Conservation (phyloP, 2,888 invertebrate species). For the Diachrysia chrysitis region DNA sequence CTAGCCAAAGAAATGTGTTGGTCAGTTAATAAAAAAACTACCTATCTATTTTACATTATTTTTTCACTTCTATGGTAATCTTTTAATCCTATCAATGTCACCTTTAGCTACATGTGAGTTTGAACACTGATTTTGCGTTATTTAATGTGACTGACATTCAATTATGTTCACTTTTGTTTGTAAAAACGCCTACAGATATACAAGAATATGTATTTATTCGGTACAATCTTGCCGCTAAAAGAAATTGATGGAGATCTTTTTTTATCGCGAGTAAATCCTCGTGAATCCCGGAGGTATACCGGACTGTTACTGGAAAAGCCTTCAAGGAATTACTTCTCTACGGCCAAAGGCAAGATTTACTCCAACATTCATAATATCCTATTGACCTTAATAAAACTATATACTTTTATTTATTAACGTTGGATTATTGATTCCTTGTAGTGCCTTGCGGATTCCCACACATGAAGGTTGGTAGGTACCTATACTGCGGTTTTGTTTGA, state of each 20-base stretch:
- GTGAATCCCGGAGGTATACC: constrained; percentile 1
- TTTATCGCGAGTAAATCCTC: constrained; percentile 4
- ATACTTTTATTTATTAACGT: neutral
- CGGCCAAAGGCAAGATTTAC: constrained; percentile 4
- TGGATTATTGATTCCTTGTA: neutral
- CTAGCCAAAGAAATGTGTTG: too few species aligned
- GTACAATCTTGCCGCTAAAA: neutral
- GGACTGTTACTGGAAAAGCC: constrained; percentile 1
- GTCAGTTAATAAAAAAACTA: constrained; percentile 25
- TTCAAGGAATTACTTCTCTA: constrained; percentile 4
- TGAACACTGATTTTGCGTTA: neutral
- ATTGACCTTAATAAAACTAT: constrained; percentile 1
- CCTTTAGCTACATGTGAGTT: constrained; percentile 15
- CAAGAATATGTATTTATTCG: neutral
- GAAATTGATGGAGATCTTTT: constrained; percentile 4
- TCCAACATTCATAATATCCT: constrained; percentile 1
- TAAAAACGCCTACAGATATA: neutral
- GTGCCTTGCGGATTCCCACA: neutral
- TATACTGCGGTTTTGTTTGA: neutral
- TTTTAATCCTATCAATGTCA: constrained; percentile 25
- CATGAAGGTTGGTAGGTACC: neutral
- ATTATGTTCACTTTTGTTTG: neutral
- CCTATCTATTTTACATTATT: constrained; percentile 36
- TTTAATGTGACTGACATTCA: neutral
- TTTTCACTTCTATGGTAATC: constrained; percentile 20